Base-by-base conservation (phyloP, 2,888 invertebrate genomes). In the Calliopum simillimum region DNA sequence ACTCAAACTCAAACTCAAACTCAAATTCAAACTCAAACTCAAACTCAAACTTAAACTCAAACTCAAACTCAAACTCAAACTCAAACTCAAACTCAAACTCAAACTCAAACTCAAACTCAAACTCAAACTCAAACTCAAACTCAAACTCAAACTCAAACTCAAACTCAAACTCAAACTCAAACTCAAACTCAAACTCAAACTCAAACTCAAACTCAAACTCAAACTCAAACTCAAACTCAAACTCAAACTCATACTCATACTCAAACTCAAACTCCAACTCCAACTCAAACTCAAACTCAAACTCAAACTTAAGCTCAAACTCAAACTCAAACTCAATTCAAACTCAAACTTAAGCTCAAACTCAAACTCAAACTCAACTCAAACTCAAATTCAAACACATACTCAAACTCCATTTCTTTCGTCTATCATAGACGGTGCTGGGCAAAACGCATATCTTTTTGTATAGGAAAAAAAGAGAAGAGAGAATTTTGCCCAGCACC, bases 381-480 rank as follows among this genome's bases (percentile, higher is more conserved):
- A 47, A n/a, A 47, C 8, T 47, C 47, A 47, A n/a, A 53, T 8
- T 53, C 53, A 53, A 19, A 53, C 16, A 19, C 53, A 53, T 53
- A 53, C 16, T 53, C 53, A 47, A n/a, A 47, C 8, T 53, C 53
- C n/a, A n/a, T n/a, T n/a, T n/a, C n/a, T n/a, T n/a, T n/a, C n/a
- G n/a, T n/a, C n/a, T n/a, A n/a, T n/a, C n/a, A n/a, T n/a, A n/a
- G n/a, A n/a, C n/a, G n/a, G n/a, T n/a, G n/a, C n/a, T n/a, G n/a
- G n/a, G n/a, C n/a, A n/a, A n/a, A n/a, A n/a, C n/a, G n/a, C n/a
- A n/a, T n/a, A n/a, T n/a, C n/a, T n/a, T n/a, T n/a, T n/a, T n/a
- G n/a, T n/a, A n/a, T n/a, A n/a, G n/a, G n/a, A n/a, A n/a, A n/a
- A n/a, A n/a, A n/a, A n/a, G n/a, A n/a, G n/a, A n/a, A n/a, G n/a